Conservation (phyloP, 2,113 vertebrate species). For the Heterochromis multidens region DNA sequence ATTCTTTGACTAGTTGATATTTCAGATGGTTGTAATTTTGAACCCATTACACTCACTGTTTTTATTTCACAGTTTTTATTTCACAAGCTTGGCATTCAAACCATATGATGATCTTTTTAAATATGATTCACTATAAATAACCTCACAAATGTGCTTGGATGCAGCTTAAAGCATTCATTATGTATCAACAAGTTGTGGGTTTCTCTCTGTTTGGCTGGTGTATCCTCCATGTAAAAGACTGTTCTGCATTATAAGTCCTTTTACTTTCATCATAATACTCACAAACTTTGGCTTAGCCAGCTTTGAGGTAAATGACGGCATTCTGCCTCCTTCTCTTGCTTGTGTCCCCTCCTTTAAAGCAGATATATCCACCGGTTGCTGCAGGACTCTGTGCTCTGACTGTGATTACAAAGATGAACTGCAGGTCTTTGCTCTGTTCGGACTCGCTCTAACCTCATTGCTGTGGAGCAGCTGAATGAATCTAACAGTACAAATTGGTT, state of each 20-base stretch:
- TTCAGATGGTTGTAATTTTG: neutral
- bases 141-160: no score
- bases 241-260: no score
- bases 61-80: no score
- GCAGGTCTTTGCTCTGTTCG: neutral
- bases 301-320: no score
- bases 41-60: neutral
- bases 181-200: no score
- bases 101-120: neutral
- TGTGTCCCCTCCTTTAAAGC: neutral
- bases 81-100: neutral
- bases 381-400: neutral
- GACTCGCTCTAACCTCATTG: neutral
- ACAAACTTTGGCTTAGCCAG: no score
- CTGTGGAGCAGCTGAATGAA: neutral
- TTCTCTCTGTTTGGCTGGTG: no score
- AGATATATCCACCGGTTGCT: neutral
- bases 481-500: neutral
- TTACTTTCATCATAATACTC: no score
- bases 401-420: neutral
- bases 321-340: neutral
- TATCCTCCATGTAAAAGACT: no score
- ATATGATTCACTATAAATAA: neutral
- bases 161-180: neutral
- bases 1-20: neutral